Evolutionary conservation across 2,888 invertebrate genomes (phyloP), one percentile per base, ranked within the genome.

Genomic region (Chesias legatella): DNA sequence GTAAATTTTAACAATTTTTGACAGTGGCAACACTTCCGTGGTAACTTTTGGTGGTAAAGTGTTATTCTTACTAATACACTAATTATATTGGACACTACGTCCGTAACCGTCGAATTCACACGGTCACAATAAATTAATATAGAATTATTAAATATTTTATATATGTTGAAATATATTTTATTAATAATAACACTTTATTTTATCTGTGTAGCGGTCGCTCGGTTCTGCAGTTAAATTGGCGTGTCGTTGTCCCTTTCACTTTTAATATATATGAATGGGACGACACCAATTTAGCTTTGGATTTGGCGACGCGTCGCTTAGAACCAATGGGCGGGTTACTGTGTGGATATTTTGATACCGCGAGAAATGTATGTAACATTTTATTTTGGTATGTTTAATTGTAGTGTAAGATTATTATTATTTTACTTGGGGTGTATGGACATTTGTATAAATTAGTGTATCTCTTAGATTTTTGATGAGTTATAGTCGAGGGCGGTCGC

Each of bases 391-490:
- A 78, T 67, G n/a, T 73, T 68, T 72, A 65, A 59, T 63, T 64
- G 61, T 81, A 81, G 76, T 28, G 37, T 54, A 52, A 42, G 41
- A 29, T 66, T 72, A 69, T 69, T 74, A n/a, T n/a, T n/a, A n/a
- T 17, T 73, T 71, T 74, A 76, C 65, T 70, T 65, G 67, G 79
- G 85, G 84, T 85, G 83, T 84, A 83, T 79, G 85, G 83, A 83
- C 62, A 74, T 69, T 59, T 85, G 84, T 85, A 85, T 79, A 85
- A 86, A 84, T 76, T 85, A 82, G 81, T 67, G 63, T 77, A 75
- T 72, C 75, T 76, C 72, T 71, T 81, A 73, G 72, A 78, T 77
- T 44, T 17, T 49, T 49, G 47, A 32, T 28, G 29, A 43, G 34
- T 39, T 51, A 72, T 70, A 49, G 49, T 74, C 60, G 68, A 66